Evolutionary conservation across 1,140 invertebrate genomes (phyloP).

Genomic region (Akabosia matsudoensis): DNA sequence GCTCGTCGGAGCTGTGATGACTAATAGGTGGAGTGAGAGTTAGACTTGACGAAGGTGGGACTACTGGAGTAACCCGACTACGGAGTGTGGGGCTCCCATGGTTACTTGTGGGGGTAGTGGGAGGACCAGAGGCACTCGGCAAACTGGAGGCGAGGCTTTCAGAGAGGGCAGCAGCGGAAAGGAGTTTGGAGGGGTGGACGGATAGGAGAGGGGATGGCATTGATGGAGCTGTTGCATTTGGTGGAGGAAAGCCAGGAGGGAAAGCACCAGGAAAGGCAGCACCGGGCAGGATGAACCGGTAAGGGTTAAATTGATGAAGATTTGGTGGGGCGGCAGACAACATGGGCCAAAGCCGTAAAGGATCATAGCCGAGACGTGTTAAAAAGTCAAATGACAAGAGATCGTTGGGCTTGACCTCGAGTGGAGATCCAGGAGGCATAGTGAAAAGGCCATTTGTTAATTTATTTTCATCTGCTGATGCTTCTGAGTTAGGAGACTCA

Average conservation of each 20-base stretch:
- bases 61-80: constrained; percentile 33
- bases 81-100: constrained; percentile 25
- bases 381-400: constrained; percentile 45
- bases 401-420: constrained; percentile 46
- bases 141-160: constrained; percentile 10
- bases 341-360: constrained; percentile 46
- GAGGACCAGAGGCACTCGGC: background rate
- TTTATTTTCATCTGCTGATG: constrained; percentile 41
- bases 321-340: constrained; percentile 39
- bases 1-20: constrained; percentile 45
- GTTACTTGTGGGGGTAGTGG: constrained; percentile 13
- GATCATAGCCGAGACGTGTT: constrained; percentile 46
- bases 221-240: constrained; percentile 28
- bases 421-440: constrained; percentile 44
- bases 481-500: constrained; percentile 46
- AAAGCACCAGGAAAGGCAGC: constrained; percentile 41
- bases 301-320: constrained; percentile 44
- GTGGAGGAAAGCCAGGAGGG: constrained; percentile 34
- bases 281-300: constrained; percentile 45
- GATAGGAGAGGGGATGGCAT: constrained; percentile 34
- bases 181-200: constrained; percentile 19
- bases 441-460: constrained; percentile 40
- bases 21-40: constrained; percentile 46
- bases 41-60: constrained; percentile 44
- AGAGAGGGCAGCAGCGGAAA: background rate